These are phyloP conservation scores for Octonoba sinensis DNA, from an alignment of 2,888 invertebrate species.

Conservation along the genomic window DNA sequence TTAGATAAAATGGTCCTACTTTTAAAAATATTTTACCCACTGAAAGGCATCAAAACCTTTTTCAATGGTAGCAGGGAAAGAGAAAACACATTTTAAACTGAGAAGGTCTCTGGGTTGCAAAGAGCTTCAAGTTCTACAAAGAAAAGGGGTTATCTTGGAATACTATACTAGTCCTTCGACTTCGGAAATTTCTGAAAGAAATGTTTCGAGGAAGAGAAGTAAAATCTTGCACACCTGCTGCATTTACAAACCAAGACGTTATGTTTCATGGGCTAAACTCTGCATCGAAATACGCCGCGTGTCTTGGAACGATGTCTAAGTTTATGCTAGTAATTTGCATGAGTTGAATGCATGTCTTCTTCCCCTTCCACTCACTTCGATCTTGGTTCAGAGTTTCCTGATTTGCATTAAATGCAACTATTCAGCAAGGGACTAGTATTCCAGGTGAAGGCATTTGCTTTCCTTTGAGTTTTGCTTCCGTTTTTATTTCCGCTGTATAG, in stretches of 20 bases:
- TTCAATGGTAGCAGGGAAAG: no score
- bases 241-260: constrained; percentile 22
- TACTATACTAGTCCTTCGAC: no score
- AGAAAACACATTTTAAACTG: no score
- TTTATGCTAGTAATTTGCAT: constrained; percentile 39
- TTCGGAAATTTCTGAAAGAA: background rate
- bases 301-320: background rate
- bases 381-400: constrained; percentile 7
- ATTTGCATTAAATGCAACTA: constrained; percentile 39
- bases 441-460: constrained; percentile 17
- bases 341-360: constrained; percentile 22
- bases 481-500: no score
- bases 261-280: constrained; percentile 20
- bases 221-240: constrained; percentile 34
- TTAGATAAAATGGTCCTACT: no score
- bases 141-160: no score
- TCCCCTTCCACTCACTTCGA: constrained; percentile 13
- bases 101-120: no score
- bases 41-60: no score
- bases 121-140: no score
- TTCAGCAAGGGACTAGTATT: constrained; percentile 6
- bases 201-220: background rate
- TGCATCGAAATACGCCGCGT: background rate
- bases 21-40: no score
- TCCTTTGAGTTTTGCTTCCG: no score